phyloP scores from a whole-genome alignment of 37 sponge, comb jelly and placozoan species.

The Corticium candelabrum region DNA sequence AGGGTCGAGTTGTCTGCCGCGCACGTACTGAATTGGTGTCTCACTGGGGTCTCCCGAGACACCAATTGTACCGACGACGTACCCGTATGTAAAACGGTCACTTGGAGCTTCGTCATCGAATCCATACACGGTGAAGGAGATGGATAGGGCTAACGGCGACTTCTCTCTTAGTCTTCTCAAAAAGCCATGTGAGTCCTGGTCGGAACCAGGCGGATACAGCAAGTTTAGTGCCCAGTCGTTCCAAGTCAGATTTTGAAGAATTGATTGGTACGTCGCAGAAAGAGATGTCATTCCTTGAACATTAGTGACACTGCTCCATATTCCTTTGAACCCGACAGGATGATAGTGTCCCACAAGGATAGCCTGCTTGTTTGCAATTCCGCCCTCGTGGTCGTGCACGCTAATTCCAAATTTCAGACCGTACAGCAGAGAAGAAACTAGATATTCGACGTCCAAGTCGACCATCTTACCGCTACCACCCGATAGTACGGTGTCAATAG shows the following conservation, averaged over 20 bases:
- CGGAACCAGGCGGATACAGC: too few relatives aligned
- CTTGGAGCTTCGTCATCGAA: neutral
- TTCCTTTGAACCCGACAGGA: neutral
- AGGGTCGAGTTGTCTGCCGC: neutral
- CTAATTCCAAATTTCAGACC: neutral
- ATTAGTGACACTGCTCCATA: neutral
- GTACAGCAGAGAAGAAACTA: neutral
- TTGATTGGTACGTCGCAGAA: neutral
- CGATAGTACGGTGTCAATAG: neutral
- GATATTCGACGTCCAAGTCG: neutral
- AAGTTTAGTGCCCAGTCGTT: neutral
- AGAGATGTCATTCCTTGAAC: neutral
- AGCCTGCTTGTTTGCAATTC: neutral
- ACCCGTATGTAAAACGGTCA: neutral
- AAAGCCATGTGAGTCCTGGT: neutral
- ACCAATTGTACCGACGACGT: slow-evolving; percentile 21
- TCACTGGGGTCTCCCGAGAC: neutral
- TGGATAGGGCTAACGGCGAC: neutral
- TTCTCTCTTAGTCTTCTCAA: neutral
- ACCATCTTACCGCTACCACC: neutral
- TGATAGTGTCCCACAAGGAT: neutral
- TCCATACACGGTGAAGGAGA: neutral
- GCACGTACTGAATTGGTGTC: neutral
- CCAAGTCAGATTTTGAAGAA: neutral
- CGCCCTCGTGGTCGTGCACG: too few relatives aligned